A percentile compares a stretch with the other conserved stretches of the same genome.
Conservation (phyloP, 2,888 invertebrate species). For the Tinea semifulvella region DNA sequence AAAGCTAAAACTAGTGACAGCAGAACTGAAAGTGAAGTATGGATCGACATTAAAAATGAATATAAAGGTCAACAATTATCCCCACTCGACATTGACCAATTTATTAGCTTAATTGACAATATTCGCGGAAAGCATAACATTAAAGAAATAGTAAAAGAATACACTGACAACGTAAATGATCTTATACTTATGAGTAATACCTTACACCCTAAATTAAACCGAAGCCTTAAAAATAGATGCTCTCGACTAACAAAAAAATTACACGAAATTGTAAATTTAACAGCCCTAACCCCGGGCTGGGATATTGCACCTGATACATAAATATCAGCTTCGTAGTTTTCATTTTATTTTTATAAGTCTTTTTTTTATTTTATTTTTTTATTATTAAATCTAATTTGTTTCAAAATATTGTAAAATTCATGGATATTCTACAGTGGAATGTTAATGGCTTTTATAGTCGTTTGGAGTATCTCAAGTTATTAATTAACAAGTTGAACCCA, state of each 20-base stretch:
- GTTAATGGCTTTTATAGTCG: no score
- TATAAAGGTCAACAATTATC: conserved; percentile 10
- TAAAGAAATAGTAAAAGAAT: conserved; percentile 15
- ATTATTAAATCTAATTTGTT: no score
- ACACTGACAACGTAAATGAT: neutral
- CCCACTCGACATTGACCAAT: conserved; percentile 16
- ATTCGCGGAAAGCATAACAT: conserved; percentile 17
- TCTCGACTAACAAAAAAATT: conserved; percentile 14
- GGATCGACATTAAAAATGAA: conserved; percentile 15
- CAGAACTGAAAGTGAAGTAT: conserved; percentile 17
- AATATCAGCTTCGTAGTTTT: no score
- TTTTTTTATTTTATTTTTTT: no score
- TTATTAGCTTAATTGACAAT: conserved; percentile 18
- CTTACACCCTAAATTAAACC: conserved; percentile 14
- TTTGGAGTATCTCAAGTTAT: no score
- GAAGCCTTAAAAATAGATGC: conserved; percentile 15
- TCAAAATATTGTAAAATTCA: no score
- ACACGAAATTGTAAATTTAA: conserved; percentile 14
- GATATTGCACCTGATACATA: no score
- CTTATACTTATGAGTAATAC: conserved; percentile 9
- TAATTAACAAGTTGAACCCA: no score
- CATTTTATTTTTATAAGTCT: no score
- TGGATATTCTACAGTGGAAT: no score
- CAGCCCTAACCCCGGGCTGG: no score
- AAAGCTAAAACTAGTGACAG: conserved; percentile 10